A percentile compares a stretch with the other conserved stretches of the same genome.
These are phyloP conservation scores for Alca torda DNA, from an alignment of 2,797 vertebrate genomes.

Conservation along the genomic window DNA sequence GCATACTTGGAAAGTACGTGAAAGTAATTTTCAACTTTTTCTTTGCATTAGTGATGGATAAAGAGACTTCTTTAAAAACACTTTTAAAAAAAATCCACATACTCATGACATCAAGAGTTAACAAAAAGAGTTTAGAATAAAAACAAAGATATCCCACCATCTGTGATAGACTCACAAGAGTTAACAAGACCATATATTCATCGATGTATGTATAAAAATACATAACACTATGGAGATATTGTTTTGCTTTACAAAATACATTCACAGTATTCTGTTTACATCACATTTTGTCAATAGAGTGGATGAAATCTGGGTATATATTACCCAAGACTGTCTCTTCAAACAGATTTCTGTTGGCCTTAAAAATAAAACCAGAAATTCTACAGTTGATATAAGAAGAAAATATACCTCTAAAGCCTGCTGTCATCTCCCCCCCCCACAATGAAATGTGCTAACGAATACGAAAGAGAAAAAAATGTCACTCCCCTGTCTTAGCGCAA, in stretches of 20 bases:
- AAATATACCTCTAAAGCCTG: background rate
- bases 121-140: background rate
- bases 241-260: background rate
- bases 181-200: background rate
- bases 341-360: background rate
- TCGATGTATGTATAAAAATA: fast-evolving
- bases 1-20: background rate
- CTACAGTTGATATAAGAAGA: background rate
- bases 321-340: background rate
- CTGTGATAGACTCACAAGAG: background rate
- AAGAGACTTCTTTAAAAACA: background rate
- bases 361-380: background rate
- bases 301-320: background rate
- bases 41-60: background rate
- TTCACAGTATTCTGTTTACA: background rate
- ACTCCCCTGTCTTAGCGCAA: background rate
- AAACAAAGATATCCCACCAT: background rate
- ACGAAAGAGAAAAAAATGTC: background rate
- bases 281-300: background rate
- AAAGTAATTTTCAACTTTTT: background rate
- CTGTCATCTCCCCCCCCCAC: background rate
- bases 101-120: fast-evolving
- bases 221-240: fast-evolving
- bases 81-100: background rate
- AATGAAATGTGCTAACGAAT: background rate